Base-by-base conservation (phyloP, 1,140 invertebrate species). In the Branchinecta lindahli region DNA sequence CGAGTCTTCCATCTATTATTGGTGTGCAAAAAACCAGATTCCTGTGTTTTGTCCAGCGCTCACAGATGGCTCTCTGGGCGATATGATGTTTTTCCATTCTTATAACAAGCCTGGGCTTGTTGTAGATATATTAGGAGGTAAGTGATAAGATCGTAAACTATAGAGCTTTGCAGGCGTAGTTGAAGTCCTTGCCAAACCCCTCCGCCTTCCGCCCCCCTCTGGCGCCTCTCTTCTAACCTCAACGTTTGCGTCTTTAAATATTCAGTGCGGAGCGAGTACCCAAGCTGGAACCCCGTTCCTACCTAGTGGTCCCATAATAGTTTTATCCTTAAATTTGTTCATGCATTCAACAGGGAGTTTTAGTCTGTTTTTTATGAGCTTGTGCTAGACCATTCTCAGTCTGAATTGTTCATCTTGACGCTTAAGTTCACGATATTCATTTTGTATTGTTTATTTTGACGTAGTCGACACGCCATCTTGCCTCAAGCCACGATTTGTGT, bases 51-150 rank as follows among this genome's bases (percentile, higher is more conserved):
- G 94, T 83, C 97, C 97, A 1, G 96, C 96, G 0, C 80, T 99
- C 69, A 99, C 96, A 0, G 97, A 99, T 84, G 97, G 97, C 7
- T 96, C 93, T 75, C 81, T 99, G 18, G 97, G 96, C 3, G 97
- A 99, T 79, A 99, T 99, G 96, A 90, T 99, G 84, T 99, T 95
- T 79, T 98, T 99, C 74, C 96, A 99, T 82, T 95, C 94, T 0
- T 96, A 88, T 76, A 88, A 86, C 76, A 90, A 90, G 76, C 92
- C 94, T 65, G 96, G 95, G 8, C 82, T 99, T 15, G 82, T 96
- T 9, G 79, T 99, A 61, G 96, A 99, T 78, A 96, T 99, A 78
- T 81, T 96, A 69, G 88, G 92, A 80, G 89, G 88, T 87, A 80
- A 76, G 68, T 70, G 44, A n/a, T n/a, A n/a, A 44, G n/a, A 18